phyloP scores from a whole-genome alignment of 2,888 invertebrate genomes.

The Chrysotoxum bicinctum region DNA sequence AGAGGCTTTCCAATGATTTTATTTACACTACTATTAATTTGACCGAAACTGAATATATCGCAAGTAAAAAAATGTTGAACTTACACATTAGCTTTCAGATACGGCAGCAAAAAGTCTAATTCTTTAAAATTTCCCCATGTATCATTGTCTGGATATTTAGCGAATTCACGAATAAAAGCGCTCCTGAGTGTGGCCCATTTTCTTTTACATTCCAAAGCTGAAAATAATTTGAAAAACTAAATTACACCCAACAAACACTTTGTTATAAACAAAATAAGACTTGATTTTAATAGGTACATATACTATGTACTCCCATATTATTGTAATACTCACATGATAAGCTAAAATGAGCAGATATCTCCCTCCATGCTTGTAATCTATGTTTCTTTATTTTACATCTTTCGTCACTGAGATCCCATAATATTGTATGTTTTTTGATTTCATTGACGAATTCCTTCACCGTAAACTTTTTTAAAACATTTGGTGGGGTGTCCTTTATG shows the following conservation, averaged over 20 bases:
- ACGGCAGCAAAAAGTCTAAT: constrained; percentile 6
- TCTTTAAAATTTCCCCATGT: constrained; percentile 6
- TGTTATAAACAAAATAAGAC: too few species aligned
- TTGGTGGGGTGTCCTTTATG: background rate
- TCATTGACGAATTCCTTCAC: constrained; percentile 10
- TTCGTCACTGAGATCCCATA: constrained; percentile 6
- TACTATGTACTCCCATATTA: too few species aligned
- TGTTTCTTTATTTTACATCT: background rate
- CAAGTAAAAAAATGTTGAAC: background rate
- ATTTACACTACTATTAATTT: too few species aligned
- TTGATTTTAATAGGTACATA: too few species aligned
- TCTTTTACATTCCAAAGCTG: background rate
- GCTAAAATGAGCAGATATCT: background rate
- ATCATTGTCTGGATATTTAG: background rate
- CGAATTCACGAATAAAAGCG: constrained; percentile 4
- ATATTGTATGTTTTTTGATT: constrained; percentile 2
- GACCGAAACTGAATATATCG: too few species aligned
- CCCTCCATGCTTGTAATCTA: background rate
- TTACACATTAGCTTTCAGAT: constrained; percentile 8
- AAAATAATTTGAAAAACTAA: background rate
- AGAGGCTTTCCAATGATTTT: too few species aligned
- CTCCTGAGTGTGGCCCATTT: constrained; percentile 6
- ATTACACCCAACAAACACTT: background rate
- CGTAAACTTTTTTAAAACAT: background rate
- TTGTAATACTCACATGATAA: background rate